A percentile compares a stretch with the other conserved stretches of the same genome.
These are phyloP conservation scores for Iphiclides podalirius DNA, from an alignment of 2,888 invertebrate species.

Conservation along the genomic window DNA sequence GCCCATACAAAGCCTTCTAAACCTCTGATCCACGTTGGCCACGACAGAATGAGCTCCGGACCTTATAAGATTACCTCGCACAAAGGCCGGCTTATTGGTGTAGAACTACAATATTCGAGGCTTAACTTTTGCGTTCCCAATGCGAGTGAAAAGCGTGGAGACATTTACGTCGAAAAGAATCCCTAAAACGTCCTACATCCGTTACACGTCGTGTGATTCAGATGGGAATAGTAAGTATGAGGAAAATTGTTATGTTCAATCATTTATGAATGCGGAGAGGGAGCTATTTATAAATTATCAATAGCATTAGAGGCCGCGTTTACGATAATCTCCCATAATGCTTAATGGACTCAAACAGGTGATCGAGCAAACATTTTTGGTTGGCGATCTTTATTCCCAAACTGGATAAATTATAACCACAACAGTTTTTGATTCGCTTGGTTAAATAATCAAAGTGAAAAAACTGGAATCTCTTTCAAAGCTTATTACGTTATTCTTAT, in stretches of 20 bases:
- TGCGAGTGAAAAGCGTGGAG: slow-evolving; percentile 15
- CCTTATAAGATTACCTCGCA: slow-evolving; percentile 53
- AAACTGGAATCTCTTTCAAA: no score
- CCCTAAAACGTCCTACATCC: slow-evolving; percentile 5
- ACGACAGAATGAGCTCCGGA: slow-evolving; percentile 55
- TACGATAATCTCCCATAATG: slow-evolving; percentile 59
- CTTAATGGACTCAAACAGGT: slow-evolving; percentile 73
- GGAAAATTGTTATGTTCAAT: slow-evolving; percentile 6
- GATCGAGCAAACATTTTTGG: slow-evolving; percentile 62
- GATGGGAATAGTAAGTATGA: no score
- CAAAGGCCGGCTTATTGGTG: slow-evolving; percentile 63
- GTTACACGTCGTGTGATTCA: neutral
- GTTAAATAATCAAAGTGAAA: no score
- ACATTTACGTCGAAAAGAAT: slow-evolving; percentile 12
- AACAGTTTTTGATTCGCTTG: no score
- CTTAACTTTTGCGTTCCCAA: slow-evolving; percentile 53
- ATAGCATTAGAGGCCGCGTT: slow-evolving; percentile 16
- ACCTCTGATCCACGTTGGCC: slow-evolving; percentile 44
- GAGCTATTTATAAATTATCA: slow-evolving; percentile 11
- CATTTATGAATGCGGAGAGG: slow-evolving; percentile 7
- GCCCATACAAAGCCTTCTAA: slow-evolving; percentile 69
- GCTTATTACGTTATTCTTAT: no score
- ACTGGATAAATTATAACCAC: no score
- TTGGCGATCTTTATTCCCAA: slow-evolving; percentile 43
- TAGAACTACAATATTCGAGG: slow-evolving; percentile 56